phyloP scores from a whole-genome alignment of 2,113 vertebrate genomes.

The Rhipidura dahli region DNA sequence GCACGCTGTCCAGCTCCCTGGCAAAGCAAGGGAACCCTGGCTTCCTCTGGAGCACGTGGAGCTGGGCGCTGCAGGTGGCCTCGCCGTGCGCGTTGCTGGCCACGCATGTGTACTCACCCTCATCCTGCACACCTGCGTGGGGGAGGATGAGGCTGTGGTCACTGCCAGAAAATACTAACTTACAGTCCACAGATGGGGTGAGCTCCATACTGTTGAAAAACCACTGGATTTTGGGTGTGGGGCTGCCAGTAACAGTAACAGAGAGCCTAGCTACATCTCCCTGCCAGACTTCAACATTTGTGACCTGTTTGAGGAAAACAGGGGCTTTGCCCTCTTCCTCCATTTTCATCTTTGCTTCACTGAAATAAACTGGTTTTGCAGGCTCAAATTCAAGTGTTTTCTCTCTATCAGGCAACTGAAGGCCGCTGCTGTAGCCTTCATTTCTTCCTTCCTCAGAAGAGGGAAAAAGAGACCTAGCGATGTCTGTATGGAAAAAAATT shows the following conservation, averaged over 20 bases:
- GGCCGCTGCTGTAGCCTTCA: constrained; percentile 79
- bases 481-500: constrained; percentile 84
- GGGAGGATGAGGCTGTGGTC: constrained; percentile 85
- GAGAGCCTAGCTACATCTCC: constrained; percentile 84
- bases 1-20: neutral
- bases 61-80: constrained; percentile 76
- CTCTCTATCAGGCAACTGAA: constrained; percentile 79
- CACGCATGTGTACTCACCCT: constrained; percentile 84
- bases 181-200: constrained; percentile 73
- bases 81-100: constrained; percentile 83
- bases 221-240: constrained; percentile 87
- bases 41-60: neutral
- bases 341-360: constrained; percentile 75
- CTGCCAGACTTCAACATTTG: constrained; percentile 69
- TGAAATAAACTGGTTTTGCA: constrained; percentile 83
- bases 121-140: constrained; percentile 73
- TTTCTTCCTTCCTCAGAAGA: constrained; percentile 83
- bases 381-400: constrained; percentile 92
- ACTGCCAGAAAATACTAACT: constrained; percentile 80
- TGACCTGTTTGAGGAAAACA: constrained; percentile 80
- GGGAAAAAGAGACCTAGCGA: constrained; percentile 80
- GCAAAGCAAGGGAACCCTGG: neutral
- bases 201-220: constrained; percentile 80
- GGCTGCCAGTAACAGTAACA: constrained; percentile 80
- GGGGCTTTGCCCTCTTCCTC: constrained; percentile 73